These are phyloP conservation scores for Crioceris asparagi DNA, from an alignment of 2,888 invertebrate genomes.

Conservation along the genomic window DNA sequence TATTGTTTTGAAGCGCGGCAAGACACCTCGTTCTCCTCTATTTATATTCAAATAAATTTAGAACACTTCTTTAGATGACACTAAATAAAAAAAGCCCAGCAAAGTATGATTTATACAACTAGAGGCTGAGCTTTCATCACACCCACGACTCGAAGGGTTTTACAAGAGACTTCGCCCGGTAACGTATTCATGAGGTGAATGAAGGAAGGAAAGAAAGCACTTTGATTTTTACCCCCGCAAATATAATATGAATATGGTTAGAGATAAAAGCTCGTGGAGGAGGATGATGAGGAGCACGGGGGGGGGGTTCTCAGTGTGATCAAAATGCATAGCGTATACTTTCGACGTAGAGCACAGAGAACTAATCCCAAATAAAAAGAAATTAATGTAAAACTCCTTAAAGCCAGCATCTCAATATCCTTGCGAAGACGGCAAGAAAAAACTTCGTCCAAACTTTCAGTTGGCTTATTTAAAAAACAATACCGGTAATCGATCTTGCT, in stretches of 20 bases:
- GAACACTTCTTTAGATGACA: conserved; percentile 11
- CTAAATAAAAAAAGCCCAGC: conserved; percentile 27
- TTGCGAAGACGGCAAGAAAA: too few species aligned
- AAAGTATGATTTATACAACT: conserved; percentile 31
- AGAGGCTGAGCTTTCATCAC: too few species aligned
- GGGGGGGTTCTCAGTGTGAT: too few species aligned
- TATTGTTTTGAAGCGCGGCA: too few species aligned
- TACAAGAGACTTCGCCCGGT: conserved; percentile 28
- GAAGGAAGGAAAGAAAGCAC: conserved; percentile 30
- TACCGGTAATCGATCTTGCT: too few species aligned
- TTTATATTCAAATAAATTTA: conserved; percentile 5
- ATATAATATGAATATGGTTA: conserved; percentile 38
- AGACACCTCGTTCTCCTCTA: conserved; percentile 3
- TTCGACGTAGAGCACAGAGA: conserved; percentile 25
- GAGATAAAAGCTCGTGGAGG: too few species aligned
- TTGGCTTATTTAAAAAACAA: too few species aligned
- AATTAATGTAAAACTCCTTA: conserved; percentile 25
- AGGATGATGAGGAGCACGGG: too few species aligned
- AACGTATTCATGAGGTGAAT: conserved; percentile 35
- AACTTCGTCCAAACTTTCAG: too few species aligned
- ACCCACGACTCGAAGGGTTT: conserved; percentile 29
- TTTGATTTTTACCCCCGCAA: conserved; percentile 38
- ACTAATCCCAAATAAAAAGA: conserved; percentile 32
- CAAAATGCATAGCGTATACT: conserved; percentile 38
- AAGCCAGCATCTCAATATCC: conserved; percentile 11